Conservation (phyloP, 2,797 vertebrate species). For the Okamejei kenojei region DNA sequence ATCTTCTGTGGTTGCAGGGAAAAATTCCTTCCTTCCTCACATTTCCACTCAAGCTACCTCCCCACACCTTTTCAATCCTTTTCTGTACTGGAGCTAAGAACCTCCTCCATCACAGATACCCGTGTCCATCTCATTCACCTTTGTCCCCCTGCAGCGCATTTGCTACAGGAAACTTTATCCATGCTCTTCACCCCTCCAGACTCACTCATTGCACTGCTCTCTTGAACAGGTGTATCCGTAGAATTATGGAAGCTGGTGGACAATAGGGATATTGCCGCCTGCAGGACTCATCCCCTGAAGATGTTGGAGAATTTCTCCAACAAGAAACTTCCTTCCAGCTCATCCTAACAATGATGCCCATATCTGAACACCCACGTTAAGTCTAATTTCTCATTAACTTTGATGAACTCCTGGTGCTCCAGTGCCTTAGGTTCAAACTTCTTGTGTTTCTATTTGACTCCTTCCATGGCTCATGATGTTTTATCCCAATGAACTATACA, state of each 20-base stretch:
- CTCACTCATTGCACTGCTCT: background rate
- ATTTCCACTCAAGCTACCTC: background rate
- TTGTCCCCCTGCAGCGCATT: background rate
- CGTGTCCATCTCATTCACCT: background rate
- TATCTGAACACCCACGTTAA: too few species aligned
- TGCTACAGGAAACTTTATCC: too few species aligned
- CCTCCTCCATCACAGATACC: background rate
- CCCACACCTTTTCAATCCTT: background rate
- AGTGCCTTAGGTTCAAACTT: background rate
- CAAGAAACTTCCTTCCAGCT: background rate
- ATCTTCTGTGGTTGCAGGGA: too few species aligned
- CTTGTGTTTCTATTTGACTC: background rate
- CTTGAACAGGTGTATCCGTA: background rate
- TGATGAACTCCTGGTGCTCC: background rate
- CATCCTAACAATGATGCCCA: background rate
- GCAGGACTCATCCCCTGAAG: background rate
- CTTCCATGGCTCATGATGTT: background rate
- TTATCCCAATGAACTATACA: background rate
- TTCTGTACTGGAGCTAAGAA: background rate
- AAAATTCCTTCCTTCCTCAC: too few species aligned
- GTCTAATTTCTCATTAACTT: too few species aligned
- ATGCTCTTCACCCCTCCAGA: background rate
- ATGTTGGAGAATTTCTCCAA: background rate
- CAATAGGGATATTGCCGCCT: background rate
- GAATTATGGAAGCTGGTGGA: background rate